Percentiles rank a stretch among this genome's conserved stretches.
Conservation (phyloP, 2,888 invertebrate genomes). For the Lacanobia oleracea region DNA sequence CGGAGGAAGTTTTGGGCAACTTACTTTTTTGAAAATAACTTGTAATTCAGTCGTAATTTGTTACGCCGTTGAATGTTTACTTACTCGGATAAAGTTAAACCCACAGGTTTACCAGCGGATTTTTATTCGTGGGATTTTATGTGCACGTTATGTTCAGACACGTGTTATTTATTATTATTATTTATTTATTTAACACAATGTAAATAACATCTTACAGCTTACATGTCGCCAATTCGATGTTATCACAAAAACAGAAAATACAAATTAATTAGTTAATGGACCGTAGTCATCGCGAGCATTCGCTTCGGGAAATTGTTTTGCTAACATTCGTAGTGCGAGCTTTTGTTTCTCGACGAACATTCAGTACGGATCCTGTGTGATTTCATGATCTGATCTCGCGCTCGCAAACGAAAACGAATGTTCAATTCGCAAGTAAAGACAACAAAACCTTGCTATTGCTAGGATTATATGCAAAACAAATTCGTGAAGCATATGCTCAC, state of each 20-base stretch:
- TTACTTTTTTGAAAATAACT: conserved; percentile 88
- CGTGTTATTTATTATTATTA: too few relatives aligned
- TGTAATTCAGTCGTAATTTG: conserved; percentile 88
- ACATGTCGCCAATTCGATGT: too few relatives aligned
- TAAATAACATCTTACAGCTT: too few relatives aligned
- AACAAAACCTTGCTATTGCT: neutral
- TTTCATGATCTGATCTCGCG: neutral
- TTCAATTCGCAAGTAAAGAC: neutral
- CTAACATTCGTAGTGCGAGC: neutral
- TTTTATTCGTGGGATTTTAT: conserved; percentile 40
- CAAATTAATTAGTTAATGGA: too few relatives aligned
- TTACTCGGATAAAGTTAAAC: conserved; percentile 69
- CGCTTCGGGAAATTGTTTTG: neutral
- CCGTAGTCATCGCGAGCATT: neutral
- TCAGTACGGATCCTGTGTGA: too few relatives aligned
- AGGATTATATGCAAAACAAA: neutral
- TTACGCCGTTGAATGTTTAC: conserved; percentile 80
- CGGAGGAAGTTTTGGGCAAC: conserved; percentile 84
- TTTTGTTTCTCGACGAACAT: neutral
- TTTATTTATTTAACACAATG: too few relatives aligned
- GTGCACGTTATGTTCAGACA: conserved; percentile 1
- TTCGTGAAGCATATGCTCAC: neutral
- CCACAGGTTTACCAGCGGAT: conserved; percentile 51
- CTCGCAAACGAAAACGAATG: neutral
- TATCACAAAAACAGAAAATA: too few relatives aligned